Conservation (phyloP, 2,113 vertebrate genomes). For the Cheilinus undulatus region DNA sequence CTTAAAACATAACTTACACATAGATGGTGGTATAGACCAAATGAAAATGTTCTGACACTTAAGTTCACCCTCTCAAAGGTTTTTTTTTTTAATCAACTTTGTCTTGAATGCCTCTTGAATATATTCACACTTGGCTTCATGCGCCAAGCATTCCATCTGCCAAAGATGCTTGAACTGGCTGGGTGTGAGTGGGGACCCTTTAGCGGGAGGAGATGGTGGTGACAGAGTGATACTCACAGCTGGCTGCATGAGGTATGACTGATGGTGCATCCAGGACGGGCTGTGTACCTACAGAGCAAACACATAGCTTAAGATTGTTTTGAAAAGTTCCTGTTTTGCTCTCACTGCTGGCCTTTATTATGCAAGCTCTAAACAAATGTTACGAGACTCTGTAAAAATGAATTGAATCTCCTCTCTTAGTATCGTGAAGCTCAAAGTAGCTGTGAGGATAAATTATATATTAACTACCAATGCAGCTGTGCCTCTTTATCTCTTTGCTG, state of each 20-base stretch:
- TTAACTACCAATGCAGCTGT: too few species aligned
- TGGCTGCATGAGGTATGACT: slow-evolving; percentile 95
- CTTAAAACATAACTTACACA: too few species aligned
- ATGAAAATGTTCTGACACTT: neutral
- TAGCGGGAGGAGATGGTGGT: neutral
- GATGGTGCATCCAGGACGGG: slow-evolving; percentile 94
- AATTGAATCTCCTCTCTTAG: neutral
- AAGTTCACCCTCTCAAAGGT: too few species aligned
- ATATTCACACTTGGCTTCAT: neutral
- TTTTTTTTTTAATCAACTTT: too few species aligned
- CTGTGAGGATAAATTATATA: too few species aligned
- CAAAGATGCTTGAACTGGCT: neutral
- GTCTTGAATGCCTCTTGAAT: neutral
- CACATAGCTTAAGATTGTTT: neutral
- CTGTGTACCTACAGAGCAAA: slow-evolving; percentile 85
- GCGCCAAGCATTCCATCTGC: neutral
- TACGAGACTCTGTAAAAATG: too few species aligned
- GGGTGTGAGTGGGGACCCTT: neutral
- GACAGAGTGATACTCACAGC: slow-evolving; percentile 65
- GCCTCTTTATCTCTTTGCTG: too few species aligned
- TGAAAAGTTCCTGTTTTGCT: neutral
- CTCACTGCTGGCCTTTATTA: neutral
- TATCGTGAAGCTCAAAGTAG: neutral
- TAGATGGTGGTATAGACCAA: too few species aligned
- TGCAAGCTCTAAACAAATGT: neutral